Base-by-base conservation (phyloP, 2,113 vertebrate genomes). In the Talpa occidentalis region DNA sequence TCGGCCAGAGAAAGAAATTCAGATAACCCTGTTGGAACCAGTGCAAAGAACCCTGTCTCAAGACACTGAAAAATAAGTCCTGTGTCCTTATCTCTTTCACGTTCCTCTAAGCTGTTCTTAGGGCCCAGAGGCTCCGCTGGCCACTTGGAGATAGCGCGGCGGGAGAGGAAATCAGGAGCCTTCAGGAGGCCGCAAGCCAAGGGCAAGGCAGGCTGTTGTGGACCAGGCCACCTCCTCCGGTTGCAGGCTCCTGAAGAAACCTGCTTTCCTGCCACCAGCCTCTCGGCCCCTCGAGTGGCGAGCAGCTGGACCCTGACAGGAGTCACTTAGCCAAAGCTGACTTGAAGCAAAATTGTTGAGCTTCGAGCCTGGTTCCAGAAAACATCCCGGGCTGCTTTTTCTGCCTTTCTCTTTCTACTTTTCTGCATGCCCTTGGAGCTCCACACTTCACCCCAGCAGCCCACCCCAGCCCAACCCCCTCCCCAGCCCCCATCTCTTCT, bases 1-100 rank as follows among this genome's bases (percentile, higher is more conserved):
- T 66, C 82, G 49, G 62, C 35, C 40, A 67, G 35, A 96, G 42
- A 37, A 42, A 47, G 47, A 87, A 84, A 22, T 56, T 69, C 67
- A 32, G 35, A 7, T 10, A 35, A 44, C 59, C 22, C 2, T 11
- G 4, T 69, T 62, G 30, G 47, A 90, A 47, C 28, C 32, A 8
- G 9, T 6, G 24, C 60, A 60, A 70, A 64, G 47, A 94, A 54
- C 15, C 32, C 32, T 37, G 6, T 56, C 19, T 14, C 35, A 49
- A 47, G 59, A 85, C 76, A 77, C 40, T 1, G 60, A 42, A 66
- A 90, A 69, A 26, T 42, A 66, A 66, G 42, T 70, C 72, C 35
- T 42, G 24, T 42, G 12, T 47, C 52, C 24, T 77, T 32, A 2
- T 28, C 10, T 79, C 47, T 47, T 28, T 77, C 30, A 42, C 40